Conservation (phyloP, 2,113 vertebrate genomes). For the Apteryx owenii region DNA sequence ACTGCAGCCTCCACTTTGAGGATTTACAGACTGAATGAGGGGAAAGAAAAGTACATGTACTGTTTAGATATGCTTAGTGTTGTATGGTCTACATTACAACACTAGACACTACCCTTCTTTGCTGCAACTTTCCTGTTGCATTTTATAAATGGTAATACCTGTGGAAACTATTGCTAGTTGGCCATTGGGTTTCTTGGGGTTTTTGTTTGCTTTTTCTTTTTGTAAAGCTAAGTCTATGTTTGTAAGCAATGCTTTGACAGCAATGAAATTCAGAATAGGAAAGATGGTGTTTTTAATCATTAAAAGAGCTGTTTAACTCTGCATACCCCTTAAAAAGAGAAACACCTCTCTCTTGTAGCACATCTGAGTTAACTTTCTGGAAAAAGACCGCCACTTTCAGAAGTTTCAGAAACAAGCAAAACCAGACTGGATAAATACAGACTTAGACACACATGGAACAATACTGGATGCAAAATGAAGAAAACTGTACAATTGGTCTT, state of each 20-base stretch:
- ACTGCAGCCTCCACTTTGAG: not conserved
- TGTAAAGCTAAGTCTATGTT: not conserved
- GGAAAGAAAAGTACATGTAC: not conserved
- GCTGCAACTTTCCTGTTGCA: not conserved
- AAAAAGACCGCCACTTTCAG: not conserved
- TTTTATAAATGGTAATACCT: not conserved
- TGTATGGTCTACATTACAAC: fast-evolving
- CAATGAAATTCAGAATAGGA: not conserved
- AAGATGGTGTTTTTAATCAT: not conserved
- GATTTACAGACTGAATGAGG: not conserved
- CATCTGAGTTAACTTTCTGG: not conserved
- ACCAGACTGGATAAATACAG: not conserved
- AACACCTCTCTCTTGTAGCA: not conserved
- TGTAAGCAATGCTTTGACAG: not conserved
- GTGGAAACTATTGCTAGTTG: not conserved
- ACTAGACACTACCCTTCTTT: not conserved
- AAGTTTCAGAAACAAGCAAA: not conserved
- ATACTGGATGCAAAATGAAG: not conserved
- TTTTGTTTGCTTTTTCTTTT: not conserved
- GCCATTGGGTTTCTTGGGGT: not conserved
- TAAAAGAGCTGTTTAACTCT: not conserved
- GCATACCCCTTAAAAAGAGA: not conserved
- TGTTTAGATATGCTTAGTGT: not conserved
- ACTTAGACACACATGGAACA: not conserved
- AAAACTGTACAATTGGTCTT: not conserved